Evolutionary conservation across 2,797 vertebrate species (phyloP), one percentile per base, ranked within the genome.

Genomic region (Glossophaga mutica): DNA sequence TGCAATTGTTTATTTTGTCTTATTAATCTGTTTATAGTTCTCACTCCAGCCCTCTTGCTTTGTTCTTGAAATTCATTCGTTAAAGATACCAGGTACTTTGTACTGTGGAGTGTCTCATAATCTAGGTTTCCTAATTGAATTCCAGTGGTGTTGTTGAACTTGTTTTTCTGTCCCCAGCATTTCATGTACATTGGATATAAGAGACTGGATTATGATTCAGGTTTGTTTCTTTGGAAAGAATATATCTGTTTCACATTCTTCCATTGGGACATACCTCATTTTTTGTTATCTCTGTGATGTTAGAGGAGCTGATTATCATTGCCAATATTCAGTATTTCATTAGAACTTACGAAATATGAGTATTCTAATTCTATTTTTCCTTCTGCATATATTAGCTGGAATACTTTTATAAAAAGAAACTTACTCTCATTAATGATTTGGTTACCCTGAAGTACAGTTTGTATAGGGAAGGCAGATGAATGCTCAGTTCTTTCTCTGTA

Each of bases 391-490:
- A 68, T 62, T 74, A 92, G 73, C 22, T 77, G 71, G 39, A 73
- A 88, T 79, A 68, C 62, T 90, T 85, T 87, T 65, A 76, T 67
- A 74, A 78, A 44, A 68, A 96, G 50, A 90, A 50, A 81, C 32
- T 39, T 85, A 18, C 4, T 1, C 18, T 84, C 26, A 44, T 18
- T 85, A 77, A 44, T 84, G 37, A 78, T 42, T 92, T 92, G 37
- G 55, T 84, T 88, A 57, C 39, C 44, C 79, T 52, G 16, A 57
- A 19, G 24, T 74, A 44, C 39, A 29, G 19, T 94, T 73, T 90
- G 11, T 48, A 59, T 59, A 94, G 15, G 11, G 84, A 95, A 85
- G 44, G 34, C 62, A 86, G 67, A 67, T 70, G 68, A 71, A 18
- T 29, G 11, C 39, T 65, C 57, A 59, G 85, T 55, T 86, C 19